phyloP scores from a whole-genome alignment of 2,888 invertebrate species.

The Agriotes lineatus region DNA sequence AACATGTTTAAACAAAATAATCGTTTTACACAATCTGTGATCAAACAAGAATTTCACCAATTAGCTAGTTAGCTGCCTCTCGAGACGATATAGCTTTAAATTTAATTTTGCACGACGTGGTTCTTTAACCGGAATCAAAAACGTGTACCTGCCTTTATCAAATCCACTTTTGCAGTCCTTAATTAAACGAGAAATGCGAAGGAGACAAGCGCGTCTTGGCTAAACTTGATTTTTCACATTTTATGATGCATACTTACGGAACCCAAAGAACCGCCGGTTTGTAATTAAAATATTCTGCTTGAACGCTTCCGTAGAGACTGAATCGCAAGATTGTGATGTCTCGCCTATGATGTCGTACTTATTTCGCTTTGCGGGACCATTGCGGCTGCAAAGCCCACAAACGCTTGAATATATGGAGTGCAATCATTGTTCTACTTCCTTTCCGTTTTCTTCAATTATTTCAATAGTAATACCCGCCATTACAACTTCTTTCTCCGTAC shows the following conservation, averaged over 20 bases:
- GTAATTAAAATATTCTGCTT: slow-evolving; percentile 60
- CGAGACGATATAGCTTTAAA: neutral
- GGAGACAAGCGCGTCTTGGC: slow-evolving; percentile 34
- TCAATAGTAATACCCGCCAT: slow-evolving; percentile 14
- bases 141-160: slow-evolving; percentile 12
- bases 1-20: too few species aligned
- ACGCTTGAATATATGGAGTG: slow-evolving; percentile 27
- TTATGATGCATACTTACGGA: slow-evolving; percentile 44
- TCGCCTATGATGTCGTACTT: slow-evolving; percentile 44
- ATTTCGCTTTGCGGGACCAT: slow-evolving; percentile 30
- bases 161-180: slow-evolving; percentile 23
- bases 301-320: slow-evolving; percentile 54
- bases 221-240: slow-evolving; percentile 47
- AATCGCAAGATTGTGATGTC: slow-evolving; percentile 46
- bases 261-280: slow-evolving; percentile 53
- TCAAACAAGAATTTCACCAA: too few species aligned
- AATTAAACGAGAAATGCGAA: slow-evolving; percentile 32
- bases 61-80: neutral
- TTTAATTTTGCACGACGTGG: neutral
- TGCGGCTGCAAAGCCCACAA: slow-evolving; percentile 24
- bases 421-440: slow-evolving; percentile 27
- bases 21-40: too few species aligned
- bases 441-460: slow-evolving; percentile 14
- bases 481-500: too few species aligned
- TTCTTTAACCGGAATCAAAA: slow-evolving; percentile 13